Conservation (phyloP, 2,888 invertebrate genomes). For the Pandemis cinnamomeana region DNA sequence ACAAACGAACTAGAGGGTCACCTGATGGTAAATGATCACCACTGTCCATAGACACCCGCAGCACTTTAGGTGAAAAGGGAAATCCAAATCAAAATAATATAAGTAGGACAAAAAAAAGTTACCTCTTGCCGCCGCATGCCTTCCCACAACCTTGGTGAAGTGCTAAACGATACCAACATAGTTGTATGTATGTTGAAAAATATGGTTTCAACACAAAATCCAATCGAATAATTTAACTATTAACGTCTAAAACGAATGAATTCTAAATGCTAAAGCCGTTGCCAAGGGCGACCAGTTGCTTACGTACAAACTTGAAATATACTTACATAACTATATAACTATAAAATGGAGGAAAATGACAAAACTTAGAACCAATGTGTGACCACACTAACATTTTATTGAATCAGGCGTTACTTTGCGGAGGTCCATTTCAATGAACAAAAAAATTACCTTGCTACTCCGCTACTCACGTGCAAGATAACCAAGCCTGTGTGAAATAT, state of each 20-base stretch:
- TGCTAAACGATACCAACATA: not conserved
- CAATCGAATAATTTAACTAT: conserved; percentile 23
- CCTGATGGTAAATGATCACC: no score
- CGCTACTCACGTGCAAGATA: no score
- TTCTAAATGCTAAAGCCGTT: not conserved
- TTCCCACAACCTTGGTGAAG: not conserved
- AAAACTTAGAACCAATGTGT: not conserved
- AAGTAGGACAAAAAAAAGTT: no score
- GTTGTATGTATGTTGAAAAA: conserved; percentile 6
- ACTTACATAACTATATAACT: not conserved
- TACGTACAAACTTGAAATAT: conserved; percentile 4
- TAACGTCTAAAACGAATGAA: conserved; percentile 3
- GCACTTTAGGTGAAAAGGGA: no score
- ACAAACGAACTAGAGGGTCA: no score
- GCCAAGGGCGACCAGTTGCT: conserved; percentile 13
- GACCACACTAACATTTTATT: not conserved
- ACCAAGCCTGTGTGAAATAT: no score
- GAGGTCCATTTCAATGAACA: no score
- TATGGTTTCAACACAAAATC: conserved; percentile 11
- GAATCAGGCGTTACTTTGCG: no score
- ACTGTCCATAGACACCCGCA: no score
- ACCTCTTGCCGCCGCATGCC: no score
- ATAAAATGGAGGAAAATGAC: not conserved
- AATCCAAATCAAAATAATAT: no score
- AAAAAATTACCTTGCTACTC: no score